Evolutionary conservation across 2,797 vertebrate species (phyloP).

Genomic region (Benthosema pterotum): DNA sequence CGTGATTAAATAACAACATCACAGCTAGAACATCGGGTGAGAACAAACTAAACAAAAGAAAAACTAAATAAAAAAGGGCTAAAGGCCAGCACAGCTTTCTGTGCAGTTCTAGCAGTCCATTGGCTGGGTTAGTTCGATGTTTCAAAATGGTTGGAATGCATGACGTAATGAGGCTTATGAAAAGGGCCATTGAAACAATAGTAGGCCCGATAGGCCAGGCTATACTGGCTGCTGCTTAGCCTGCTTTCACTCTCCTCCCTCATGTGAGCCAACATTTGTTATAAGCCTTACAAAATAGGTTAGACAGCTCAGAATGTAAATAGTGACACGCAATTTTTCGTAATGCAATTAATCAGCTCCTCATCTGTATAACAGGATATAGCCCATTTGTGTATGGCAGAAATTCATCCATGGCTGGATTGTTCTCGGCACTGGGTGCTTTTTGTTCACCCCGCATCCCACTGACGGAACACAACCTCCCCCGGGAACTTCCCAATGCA

Average conservation of each 20-base stretch:
- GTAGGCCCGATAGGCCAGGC: conserved; percentile 21
- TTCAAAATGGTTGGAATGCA: conserved; percentile 48
- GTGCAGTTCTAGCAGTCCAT: conserved; percentile 1
- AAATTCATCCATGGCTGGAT: too few relatives aligned
- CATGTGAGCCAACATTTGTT: conserved; percentile 51
- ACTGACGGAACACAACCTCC: too few relatives aligned
- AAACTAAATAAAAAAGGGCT: not conserved
- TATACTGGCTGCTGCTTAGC: conserved; percentile 27
- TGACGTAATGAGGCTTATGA: conserved; percentile 44
- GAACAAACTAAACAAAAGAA: conserved; percentile 16
- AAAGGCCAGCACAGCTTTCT: not conserved
- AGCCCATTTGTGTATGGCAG: not conserved
- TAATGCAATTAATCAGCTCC: conserved; percentile 9
- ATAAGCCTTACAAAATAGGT: conserved; percentile 46
- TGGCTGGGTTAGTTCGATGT: conserved; percentile 26
- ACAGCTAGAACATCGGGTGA: not conserved
- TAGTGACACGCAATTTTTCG: conserved; percentile 16
- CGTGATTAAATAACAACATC: not conserved
- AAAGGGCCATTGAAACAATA: conserved; percentile 43
- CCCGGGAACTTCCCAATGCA: not conserved
- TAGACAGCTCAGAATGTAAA: conserved; percentile 45
- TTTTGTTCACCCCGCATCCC: too few relatives aligned
- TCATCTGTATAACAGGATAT: not conserved
- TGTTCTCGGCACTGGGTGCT: too few relatives aligned
- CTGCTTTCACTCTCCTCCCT: conserved; percentile 28